Percentiles rank a stretch among this genome's conserved stretches.
phyloP scores from a whole-genome alignment of 2,888 invertebrate genomes.

The Bombylius major region DNA sequence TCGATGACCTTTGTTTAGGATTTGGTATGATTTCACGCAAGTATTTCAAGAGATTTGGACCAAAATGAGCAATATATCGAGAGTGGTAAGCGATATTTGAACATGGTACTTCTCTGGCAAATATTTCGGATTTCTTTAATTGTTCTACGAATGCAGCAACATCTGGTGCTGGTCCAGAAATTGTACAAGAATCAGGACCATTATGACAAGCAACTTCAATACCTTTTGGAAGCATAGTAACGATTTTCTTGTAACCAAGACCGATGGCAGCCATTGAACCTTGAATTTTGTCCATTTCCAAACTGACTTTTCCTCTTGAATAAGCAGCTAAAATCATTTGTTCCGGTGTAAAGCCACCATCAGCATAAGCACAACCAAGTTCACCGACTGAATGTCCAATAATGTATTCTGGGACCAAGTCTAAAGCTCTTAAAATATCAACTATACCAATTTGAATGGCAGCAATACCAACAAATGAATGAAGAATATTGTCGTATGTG shows the following conservation, averaged over 20 bases:
- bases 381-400: conserved; percentile 92
- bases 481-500: conserved; percentile 50
- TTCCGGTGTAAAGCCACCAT: conserved; percentile 77
- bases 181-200: conserved; percentile 71
- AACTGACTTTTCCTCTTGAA: conserved; percentile 63
- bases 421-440: conserved; percentile 48
- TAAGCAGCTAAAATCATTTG: conserved; percentile 78
- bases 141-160: conserved; percentile 53
- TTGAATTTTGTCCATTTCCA: conserved; percentile 53
- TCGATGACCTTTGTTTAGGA: conserved; percentile 52
- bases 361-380: conserved; percentile 89
- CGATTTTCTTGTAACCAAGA: conserved; percentile 44
- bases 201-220: conserved; percentile 85
- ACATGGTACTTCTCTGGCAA: conserved; percentile 72
- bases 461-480: conserved; percentile 63
- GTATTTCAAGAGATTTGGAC: conserved; percentile 51
- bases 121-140: conserved; percentile 56
- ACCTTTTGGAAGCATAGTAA: conserved; percentile 52
- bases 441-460: conserved; percentile 50
- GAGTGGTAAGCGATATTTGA: conserved; percentile 86
- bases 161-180: conserved; percentile 69
- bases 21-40: conserved; percentile 50
- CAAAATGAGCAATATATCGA: conserved; percentile 57
- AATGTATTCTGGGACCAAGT: conserved; percentile 58
- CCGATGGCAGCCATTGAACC: conserved; percentile 88